Base-by-base conservation (phyloP, 1,140 invertebrate species). In the Magallana angulata region DNA sequence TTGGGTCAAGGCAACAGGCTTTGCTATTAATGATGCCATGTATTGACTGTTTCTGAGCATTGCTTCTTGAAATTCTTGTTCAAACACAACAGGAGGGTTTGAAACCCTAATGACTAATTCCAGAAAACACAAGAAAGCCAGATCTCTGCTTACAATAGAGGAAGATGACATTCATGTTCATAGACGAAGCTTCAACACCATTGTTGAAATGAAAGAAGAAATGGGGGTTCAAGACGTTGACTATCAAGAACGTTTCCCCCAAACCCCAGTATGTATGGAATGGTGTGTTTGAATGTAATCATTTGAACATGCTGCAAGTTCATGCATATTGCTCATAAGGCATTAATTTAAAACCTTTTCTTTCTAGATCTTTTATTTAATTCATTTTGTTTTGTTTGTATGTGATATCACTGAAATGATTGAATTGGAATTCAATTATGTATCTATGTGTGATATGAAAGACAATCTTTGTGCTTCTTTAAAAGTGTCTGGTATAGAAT, bases 111-210 rank as follows among this genome's bases (percentile, higher is more conserved):
- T 48, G 36, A 48, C 12, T 71, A 71, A 18, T 71, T 71, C 7
- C 68, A 71, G 68, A 71, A 71, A 71, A 71, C 68, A 71, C 24
- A 71, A 71, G 68, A 71, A 71, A 71, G 18, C 68, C 68, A 24
- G 36, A 7, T 30, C n/a, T 36, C 36, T 71, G 24, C 68, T 71
- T 71, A 24, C 68, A 11, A 30, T 71, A 30, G 68, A 71, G 68
- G 68, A 71, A 24, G 68, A 71, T 9, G 36, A 71, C 9, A 12
- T 71, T 71, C 68, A 71, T 71, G 68, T 71, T 11, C 68, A 71
- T 71, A 71, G 68, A 71, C n/a, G 68, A 71, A 71, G 68, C 68
- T 71, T 71, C 68, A 71, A 71, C 36, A 71, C 68, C 68, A 71
- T 71, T 71, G n/a, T 71, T 24, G 68, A 71, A 71, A 24, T 71